Percentiles rank a stretch among this genome's conserved stretches.
Evolutionary conservation across 2,113 vertebrate genomes (phyloP).

Genomic region (Elaphurus davidianus): DNA sequence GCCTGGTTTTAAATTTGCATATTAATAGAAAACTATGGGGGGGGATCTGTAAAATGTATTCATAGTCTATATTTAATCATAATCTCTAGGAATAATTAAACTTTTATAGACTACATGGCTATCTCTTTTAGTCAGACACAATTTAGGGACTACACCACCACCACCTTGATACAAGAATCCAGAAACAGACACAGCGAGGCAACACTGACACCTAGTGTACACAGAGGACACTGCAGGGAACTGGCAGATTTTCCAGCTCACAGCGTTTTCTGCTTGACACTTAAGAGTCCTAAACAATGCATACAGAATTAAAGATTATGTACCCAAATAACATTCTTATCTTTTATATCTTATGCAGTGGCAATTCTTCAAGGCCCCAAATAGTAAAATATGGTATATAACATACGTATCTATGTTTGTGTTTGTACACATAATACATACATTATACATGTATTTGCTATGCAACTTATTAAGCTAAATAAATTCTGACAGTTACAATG

Average conservation of each 20-base stretch:
- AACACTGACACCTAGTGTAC: not conserved
- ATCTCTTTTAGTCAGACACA: not conserved
- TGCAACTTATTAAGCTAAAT: not conserved
- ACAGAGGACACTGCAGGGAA: not conserved
- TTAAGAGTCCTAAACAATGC: not conserved
- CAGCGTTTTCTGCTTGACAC: not conserved
- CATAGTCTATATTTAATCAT: not conserved
- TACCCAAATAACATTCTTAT: not conserved
- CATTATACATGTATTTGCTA: not conserved
- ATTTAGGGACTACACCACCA: not conserved
- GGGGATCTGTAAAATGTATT: not conserved
- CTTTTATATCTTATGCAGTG: not conserved
- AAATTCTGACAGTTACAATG: not conserved
- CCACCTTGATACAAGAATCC: not conserved
- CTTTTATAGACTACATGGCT: not conserved
- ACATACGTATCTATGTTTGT: not conserved
- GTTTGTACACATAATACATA: not conserved
- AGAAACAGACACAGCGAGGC: not conserved
- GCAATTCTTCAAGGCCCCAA: not conserved
- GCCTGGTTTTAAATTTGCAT: not conserved
- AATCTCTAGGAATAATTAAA: not conserved
- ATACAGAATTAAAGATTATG: not conserved
- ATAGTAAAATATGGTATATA: not conserved
- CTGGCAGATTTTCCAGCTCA: not conserved
- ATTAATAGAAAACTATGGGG: not conserved